These are phyloP conservation scores for Pantala flavescens DNA, from an alignment of 1,140 invertebrate species.

Conservation along the genomic window DNA sequence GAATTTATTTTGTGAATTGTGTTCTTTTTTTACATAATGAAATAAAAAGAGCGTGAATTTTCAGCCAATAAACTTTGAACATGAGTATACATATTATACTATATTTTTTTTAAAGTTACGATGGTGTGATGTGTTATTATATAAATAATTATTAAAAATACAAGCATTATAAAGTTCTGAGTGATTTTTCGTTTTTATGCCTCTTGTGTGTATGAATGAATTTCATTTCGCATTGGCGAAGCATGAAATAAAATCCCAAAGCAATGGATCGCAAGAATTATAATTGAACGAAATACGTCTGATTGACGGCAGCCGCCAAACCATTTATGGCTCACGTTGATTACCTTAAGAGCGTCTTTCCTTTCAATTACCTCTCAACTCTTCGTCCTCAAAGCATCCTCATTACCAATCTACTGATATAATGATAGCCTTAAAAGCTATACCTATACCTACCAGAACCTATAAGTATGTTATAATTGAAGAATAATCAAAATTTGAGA, in stretches of 20 bases:
- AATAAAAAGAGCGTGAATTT: constrained; percentile 10
- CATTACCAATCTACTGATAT: too few species aligned
- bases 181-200: constrained; percentile 10
- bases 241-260: constrained; percentile 10
- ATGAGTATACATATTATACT: constrained; percentile 8
- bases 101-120: constrained; percentile 8
- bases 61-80: constrained; percentile 6
- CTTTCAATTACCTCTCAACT: too few species aligned
- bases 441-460: too few species aligned
- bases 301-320: too few species aligned
- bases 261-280: background rate
- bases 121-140: constrained; percentile 10
- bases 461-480: too few species aligned
- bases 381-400: too few species aligned
- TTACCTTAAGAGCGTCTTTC: too few species aligned
- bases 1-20: constrained; percentile 10
- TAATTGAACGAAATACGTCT: background rate
- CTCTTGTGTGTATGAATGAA: background rate
- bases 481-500: too few species aligned
- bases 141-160: constrained; percentile 10
- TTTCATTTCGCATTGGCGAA: background rate
- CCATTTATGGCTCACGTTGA: too few species aligned
- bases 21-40: constrained; percentile 10
- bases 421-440: too few species aligned
- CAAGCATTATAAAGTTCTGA: constrained; percentile 10